phyloP scores from a whole-genome alignment of 2,888 invertebrate genomes.

The Drosophila helvetica region DNA sequence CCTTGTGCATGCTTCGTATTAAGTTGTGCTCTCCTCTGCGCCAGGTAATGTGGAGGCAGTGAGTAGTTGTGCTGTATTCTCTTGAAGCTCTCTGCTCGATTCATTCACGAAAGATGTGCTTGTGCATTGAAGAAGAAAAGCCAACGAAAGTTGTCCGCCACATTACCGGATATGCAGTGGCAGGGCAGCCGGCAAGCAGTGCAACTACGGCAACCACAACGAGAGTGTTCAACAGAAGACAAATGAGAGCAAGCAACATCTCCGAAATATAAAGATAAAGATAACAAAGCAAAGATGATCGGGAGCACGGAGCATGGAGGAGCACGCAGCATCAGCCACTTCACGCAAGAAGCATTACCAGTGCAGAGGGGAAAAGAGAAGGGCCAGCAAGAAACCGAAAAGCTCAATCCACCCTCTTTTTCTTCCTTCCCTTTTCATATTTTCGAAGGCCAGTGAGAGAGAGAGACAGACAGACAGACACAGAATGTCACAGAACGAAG shows the following conservation, averaged over 20 bases:
- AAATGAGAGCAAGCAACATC: slow-evolving; percentile 4
- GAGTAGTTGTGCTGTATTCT: slow-evolving; percentile 58
- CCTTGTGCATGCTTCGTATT: slow-evolving; percentile 1
- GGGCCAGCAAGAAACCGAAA: slow-evolving; percentile 2
- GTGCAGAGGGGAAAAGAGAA: slow-evolving; percentile 22
- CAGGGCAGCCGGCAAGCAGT: not conserved
- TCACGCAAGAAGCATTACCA: slow-evolving; percentile 42
- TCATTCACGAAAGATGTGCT: slow-evolving; percentile 23
- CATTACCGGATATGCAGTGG: slow-evolving; percentile 42
- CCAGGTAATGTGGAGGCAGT: slow-evolving; percentile 47
- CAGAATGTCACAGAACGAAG: slow-evolving; percentile 38
- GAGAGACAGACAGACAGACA: not conserved
- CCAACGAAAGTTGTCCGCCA: slow-evolving; percentile 55
- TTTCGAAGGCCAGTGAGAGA: slow-evolving; percentile 13
- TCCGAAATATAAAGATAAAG: not conserved
- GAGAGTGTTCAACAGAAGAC: slow-evolving; percentile 6
- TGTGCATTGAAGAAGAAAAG: slow-evolving; percentile 27
- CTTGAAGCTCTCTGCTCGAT: slow-evolving; percentile 31
- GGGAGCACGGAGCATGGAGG: slow-evolving; percentile 40
- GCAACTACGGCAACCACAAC: slow-evolving; percentile 9
- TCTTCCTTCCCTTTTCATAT: slow-evolving; percentile 22
- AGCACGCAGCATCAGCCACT: slow-evolving; percentile 32
- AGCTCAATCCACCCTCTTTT: slow-evolving; percentile 15
- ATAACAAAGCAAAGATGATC: slow-evolving; percentile 32
- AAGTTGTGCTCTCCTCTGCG: slow-evolving; percentile 27